phyloP scores from a whole-genome alignment of 1,140 invertebrate species.

The Zaprionus ornatus region DNA sequence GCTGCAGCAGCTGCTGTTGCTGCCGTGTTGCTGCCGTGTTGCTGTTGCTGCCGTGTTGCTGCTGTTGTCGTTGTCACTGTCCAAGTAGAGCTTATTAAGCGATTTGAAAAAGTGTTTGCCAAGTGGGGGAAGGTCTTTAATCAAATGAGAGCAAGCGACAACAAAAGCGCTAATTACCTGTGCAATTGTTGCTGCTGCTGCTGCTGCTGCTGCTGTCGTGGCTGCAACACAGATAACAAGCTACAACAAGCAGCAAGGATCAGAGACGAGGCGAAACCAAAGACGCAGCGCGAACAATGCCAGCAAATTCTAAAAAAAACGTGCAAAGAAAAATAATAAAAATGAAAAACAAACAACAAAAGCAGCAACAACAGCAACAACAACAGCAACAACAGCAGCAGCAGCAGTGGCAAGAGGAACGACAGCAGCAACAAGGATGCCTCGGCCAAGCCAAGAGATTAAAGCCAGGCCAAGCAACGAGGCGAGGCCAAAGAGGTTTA shows the following conservation, averaged over 20 bases:
- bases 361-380: constrained; percentile 20
- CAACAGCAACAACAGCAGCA: constrained; percentile 18
- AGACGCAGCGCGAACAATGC: constrained; percentile 50
- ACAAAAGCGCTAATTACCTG: constrained; percentile 64
- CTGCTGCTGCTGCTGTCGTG: constrained; percentile 10
- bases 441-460: constrained; percentile 62
- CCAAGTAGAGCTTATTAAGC: constrained; percentile 40
- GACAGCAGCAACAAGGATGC: constrained; percentile 10
- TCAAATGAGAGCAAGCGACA: constrained; percentile 67
- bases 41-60: not conserved
- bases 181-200: constrained; percentile 41
- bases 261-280: constrained; percentile 16
- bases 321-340: constrained; percentile 40
- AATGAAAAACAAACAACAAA: constrained; percentile 49
- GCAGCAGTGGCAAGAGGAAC: constrained; percentile 16
- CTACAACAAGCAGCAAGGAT: constrained; percentile 43
- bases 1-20: constrained; percentile 3
- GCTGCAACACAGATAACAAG: constrained; percentile 29
- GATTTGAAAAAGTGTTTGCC: constrained; percentile 46
- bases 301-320: constrained; percentile 34
- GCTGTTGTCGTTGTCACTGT: not conserved
- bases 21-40: not conserved
- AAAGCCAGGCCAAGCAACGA: constrained; percentile 51
- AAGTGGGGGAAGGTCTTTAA: constrained; percentile 40
- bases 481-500: constrained; percentile 49